Evolutionary conservation across 2,888 invertebrate species (phyloP), one percentile per base, ranked within the genome.

Genomic region (Melanargia galathea): DNA sequence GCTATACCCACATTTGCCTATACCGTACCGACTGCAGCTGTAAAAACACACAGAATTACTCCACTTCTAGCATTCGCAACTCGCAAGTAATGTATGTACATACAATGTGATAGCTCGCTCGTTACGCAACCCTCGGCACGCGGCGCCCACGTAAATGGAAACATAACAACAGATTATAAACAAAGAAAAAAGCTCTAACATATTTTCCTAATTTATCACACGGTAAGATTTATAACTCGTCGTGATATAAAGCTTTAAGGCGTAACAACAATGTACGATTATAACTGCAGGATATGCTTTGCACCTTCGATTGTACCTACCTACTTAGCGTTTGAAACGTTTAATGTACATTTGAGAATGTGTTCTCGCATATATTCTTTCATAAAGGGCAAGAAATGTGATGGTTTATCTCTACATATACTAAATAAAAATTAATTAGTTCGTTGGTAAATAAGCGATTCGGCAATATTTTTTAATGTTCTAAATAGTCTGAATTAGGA

Each of bases 41-140:
- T 87, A 84, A 88, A 89, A 89, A 90, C 83, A 87, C 78, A 77
- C 77, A 72, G 77, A 85, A 86, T 83, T 80, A 83, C 80, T 80
- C 78, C 79, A 83, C 81, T 83, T 81, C 76, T 78, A 75, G 74
- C 75, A 75, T 79, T 78, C 75, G 76, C 78, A 78, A 80, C 79
- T 78, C 75, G 76, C 78, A 78, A 80, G 80, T 76, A 78, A 79
- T 75, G 78, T 76, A 79, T 75, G 78, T 76, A 79, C 75, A 74
- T 76, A 76, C 75, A 78, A 78, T 77, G 78, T 75, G 77, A 80
- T 79, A 79, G 73, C 70, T 72, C 65, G 73, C 76, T 72, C 60
- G 75, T 81, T 84, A 78, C 80, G 80, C 73, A 83, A 83, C 69
- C 63, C 55, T 51, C 64, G 71, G 65, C 59, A 70, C 59, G 67